These are phyloP conservation scores for Pachycephala philippinensis DNA, from an alignment of 2,113 vertebrate species.

Conservation along the genomic window DNA sequence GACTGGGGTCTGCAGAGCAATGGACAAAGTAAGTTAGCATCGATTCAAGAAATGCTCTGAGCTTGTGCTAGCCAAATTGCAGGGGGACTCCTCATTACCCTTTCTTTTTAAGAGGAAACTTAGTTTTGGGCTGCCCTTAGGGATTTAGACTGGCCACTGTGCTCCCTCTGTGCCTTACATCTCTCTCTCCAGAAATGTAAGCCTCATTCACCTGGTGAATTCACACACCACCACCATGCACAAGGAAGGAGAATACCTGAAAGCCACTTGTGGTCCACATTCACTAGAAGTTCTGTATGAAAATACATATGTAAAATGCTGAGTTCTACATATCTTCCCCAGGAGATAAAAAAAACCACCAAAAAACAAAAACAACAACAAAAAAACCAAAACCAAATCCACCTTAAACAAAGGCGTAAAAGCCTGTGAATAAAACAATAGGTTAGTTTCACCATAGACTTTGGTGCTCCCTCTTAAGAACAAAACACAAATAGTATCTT, in stretches of 20 bases:
- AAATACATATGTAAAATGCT: not conserved
- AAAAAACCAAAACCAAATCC: not conserved
- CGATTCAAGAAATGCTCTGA: not conserved
- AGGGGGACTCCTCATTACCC: fast-evolving
- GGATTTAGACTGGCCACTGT: not conserved
- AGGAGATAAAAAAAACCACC: not conserved
- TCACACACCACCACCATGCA: no score
- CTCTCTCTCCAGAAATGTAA: not conserved
- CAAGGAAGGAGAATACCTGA: not conserved
- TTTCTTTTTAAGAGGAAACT: not conserved
- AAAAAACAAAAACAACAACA: fast-evolving
- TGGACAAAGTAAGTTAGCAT: not conserved
- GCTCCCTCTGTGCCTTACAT: not conserved
- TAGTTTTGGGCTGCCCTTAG: not conserved
- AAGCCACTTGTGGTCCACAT: not conserved
- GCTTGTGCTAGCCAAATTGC: not conserved
- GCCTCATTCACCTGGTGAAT: not conserved
- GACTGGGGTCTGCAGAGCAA: not conserved
- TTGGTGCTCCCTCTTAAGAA: not conserved
- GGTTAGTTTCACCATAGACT: not conserved
- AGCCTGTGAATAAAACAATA: not conserved
- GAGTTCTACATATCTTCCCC: not conserved
- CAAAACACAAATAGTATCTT: not conserved
- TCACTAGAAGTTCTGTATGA: not conserved
- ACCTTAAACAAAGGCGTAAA: not conserved